Evolutionary conservation across 2,888 invertebrate genomes (phyloP), one percentile per base, ranked within the genome.

Genomic region (Mesorhabditis belari): DNA sequence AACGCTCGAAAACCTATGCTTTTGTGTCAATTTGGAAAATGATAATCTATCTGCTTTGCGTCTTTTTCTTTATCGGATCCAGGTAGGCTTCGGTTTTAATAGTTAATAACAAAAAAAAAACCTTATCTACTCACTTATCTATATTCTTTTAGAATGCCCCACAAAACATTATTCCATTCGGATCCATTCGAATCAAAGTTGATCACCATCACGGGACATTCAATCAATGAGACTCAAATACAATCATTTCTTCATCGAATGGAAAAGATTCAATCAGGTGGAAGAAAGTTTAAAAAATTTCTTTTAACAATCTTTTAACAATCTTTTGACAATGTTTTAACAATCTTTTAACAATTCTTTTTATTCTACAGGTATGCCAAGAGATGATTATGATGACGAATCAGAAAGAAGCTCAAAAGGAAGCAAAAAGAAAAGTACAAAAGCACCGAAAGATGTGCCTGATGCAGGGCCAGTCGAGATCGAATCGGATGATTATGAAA

Each of bases 1-100:
- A 90, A 1, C 87, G 93, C 56, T 92, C 93, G 79, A 93, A 91
- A 82, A 89, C 88, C 3, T 92, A 92, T 83, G 87, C 92, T 76
- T 90, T 79, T 25, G 86, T 94, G 58, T 90, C 93, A 0, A 82
- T 90, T 0, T 94, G 93, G 93, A 95, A 95, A 84, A 89, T 92
- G 60, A 49, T 87, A 0, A 81, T 89, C 49, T 92, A 93, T 81
- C 85, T 92, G 63, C 84, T 89, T 74, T 86, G 88, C 60, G 87
- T 89, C 63, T 77, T 91, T 17, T 84, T 90, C 49, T 87, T 89
- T 63, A 84, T 89, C 21, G 58, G 65, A 6, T 60, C 69, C 3
- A 65, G 57, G 65, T 66, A 54, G 25, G 44, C 12, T 35, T 35
- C n/a, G 12, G 44, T 35, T n/a, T 35, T 35, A 9, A n/a, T n/a